Conservation (phyloP, 2,888 invertebrate genomes). For the Synergus japonicus region DNA sequence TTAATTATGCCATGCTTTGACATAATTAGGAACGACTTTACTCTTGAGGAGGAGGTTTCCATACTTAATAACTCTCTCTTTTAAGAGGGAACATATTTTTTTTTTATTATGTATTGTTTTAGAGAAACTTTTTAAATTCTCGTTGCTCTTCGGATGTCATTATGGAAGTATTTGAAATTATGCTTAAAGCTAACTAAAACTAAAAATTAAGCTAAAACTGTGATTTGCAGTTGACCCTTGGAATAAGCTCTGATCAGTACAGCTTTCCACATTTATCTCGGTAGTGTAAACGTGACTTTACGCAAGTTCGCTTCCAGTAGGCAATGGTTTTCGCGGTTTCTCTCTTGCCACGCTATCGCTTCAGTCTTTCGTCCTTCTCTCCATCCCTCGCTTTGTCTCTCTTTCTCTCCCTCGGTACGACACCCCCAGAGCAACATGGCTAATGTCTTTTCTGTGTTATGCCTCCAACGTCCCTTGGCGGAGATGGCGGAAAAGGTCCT, state of each 20-base stretch:
- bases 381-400: conserved; percentile 57
- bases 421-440: conserved; percentile 66
- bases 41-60: conserved; percentile 30
- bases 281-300: conserved; percentile 43
- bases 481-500: conserved; percentile 60
- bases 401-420: conserved; percentile 52
- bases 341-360: conserved; percentile 60
- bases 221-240: too few species aligned
- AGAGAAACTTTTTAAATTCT: too few species aligned
- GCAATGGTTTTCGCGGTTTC: conserved; percentile 66
- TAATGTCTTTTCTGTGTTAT: conserved; percentile 78
- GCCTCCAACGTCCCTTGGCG: conserved; percentile 71
- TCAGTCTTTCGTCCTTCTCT: conserved; percentile 56
- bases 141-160: too few species aligned
- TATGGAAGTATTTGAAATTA: too few species aligned
- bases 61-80: background rate
- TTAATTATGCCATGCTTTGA: conserved; percentile 29
- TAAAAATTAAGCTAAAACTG: too few species aligned
- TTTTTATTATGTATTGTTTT: background rate
- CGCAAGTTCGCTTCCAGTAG: conserved; percentile 55
- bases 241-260: background rate
- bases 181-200: too few species aligned
- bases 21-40: conserved; percentile 55
- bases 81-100: background rate
- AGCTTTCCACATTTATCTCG: conserved; percentile 30